These are phyloP conservation scores for Anguilla rostrata DNA, from an alignment of 2,113 vertebrate genomes.

Conservation along the genomic window DNA sequence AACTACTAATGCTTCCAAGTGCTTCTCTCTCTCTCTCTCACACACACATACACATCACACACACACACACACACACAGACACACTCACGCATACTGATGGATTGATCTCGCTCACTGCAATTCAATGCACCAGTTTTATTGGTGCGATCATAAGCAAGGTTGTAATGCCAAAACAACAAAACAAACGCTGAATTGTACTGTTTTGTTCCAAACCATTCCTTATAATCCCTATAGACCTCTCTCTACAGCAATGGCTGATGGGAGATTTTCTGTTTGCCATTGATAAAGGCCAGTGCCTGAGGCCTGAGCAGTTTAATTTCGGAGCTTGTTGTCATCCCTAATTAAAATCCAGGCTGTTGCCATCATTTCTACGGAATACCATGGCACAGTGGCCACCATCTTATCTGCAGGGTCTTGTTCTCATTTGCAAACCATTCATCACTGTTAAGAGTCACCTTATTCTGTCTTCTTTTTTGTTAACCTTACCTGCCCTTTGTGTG, in stretches of 20 bases:
- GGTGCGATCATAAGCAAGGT: too few species aligned
- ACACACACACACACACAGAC: background rate
- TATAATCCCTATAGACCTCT: background rate
- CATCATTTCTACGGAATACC: background rate
- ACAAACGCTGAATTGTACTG: too few species aligned
- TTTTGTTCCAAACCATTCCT: background rate
- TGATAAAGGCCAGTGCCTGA: background rate
- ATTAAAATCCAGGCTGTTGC: background rate
- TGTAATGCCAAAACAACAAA: too few species aligned
- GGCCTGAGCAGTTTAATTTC: background rate
- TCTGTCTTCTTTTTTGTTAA: background rate
- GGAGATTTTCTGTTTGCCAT: background rate
- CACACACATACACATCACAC: background rate
- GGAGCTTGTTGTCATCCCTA: background rate
- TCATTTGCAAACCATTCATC: background rate
- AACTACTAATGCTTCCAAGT: background rate
- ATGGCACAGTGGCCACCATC: background rate
- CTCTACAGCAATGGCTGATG: background rate
- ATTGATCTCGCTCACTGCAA: background rate
- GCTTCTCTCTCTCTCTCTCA: background rate
- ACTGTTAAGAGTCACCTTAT: background rate
- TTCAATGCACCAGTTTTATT: background rate
- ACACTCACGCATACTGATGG: background rate
- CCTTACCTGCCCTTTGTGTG: conserved; percentile 16
- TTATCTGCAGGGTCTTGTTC: background rate